Evolutionary conservation across 1,140 invertebrate genomes (phyloP), one percentile per base, ranked within the genome.

Genomic region (Trachelipus rathkii): DNA sequence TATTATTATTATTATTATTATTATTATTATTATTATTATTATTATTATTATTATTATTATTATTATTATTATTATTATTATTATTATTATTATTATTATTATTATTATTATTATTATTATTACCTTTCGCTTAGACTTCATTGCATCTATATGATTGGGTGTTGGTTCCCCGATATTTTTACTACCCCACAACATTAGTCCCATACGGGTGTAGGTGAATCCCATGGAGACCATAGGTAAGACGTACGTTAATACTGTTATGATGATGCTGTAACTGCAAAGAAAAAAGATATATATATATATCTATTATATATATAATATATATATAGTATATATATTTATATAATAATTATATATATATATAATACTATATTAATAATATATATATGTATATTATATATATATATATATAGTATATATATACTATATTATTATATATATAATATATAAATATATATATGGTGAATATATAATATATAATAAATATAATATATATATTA

Each of bases 201-300:
- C 96, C 23, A 98, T 93, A 71, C 93, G 87, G 0, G 92, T 89
- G 84, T 99, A 99, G 0, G 96, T 95, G 83, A 92, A 94, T 5
- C 90, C 91, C 91, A 98, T 95, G 10, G 93, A 93, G 73, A 90
- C 88, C 81, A 99, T 93, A 44, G 97, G 97, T 81, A 98, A 86
- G 82, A 98, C 91, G 86, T 98, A 99, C 21, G 95, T 97, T 71
- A 98, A 86, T 77, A 96, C 87, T 86, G 95, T 92, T 82, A 95
- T 93, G 44, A 92, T 86, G 21, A 95, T 90, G 83, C 95, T 95
- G 86, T 95, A 95, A 82, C 94, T 96, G 89, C 6, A 86, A 85
- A 84, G 85, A 77, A 83, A 80, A 82, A 80, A 80, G 79, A 77
- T 33, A 33, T 33, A 33, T 33, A 33, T 33, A 75, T 33, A 33